A percentile compares a stretch with the other conserved stretches of the same genome.
Evolutionary conservation across 2,113 vertebrate genomes (phyloP).

Genomic region (Fulmarus glacialis): DNA sequence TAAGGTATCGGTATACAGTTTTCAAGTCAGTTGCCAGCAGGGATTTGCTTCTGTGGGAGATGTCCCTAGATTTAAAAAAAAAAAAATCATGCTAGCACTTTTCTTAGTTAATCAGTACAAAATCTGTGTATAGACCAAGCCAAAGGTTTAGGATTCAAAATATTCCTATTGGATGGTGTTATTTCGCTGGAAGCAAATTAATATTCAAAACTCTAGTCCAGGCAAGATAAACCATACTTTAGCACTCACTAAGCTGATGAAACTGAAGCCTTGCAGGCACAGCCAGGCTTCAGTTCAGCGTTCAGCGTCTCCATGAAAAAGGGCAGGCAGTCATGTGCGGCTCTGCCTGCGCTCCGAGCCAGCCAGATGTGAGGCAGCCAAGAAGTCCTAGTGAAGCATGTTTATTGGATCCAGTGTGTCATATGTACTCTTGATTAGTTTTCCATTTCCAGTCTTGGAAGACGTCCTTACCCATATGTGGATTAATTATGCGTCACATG

Average conservation of each 20-base stretch:
- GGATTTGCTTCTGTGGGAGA: not conserved
- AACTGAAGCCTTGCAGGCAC: not conserved
- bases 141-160: not conserved
- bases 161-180: not conserved
- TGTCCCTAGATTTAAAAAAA: not conserved
- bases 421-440: not conserved
- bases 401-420: not conserved
- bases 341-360: not conserved
- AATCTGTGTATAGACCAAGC: not conserved
- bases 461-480: not conserved
- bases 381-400: not conserved
- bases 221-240: not conserved
- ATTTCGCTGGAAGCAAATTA: not conserved
- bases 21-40: not conserved
- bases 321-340: not conserved
- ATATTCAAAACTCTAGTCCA: not conserved
- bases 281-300: not conserved
- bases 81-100: not conserved
- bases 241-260: not conserved
- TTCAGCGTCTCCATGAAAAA: not conserved
- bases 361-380: conserved; percentile 31
- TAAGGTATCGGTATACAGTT: not conserved
- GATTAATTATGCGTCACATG: not conserved
- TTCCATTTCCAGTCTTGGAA: conserved; percentile 29
- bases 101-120: not conserved